These are phyloP conservation scores for Drosophila mettleri DNA, from an alignment of 2,888 invertebrate genomes.

Conservation along the genomic window DNA sequence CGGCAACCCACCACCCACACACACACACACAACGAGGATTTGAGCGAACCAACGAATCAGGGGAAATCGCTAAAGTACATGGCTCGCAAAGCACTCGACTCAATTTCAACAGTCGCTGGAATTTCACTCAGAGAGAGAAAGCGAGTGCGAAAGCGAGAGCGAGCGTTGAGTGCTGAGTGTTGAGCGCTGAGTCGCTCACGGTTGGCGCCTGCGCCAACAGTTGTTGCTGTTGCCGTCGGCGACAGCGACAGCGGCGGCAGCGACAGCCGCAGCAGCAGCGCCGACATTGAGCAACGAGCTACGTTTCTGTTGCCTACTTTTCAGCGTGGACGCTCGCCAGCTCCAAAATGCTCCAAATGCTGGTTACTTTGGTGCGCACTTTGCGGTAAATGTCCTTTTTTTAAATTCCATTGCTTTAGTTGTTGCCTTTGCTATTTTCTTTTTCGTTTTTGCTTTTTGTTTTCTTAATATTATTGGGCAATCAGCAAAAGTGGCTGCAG, in stretches of 20 bases:
- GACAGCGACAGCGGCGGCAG: slow-evolving; percentile 10
- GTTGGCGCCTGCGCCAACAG: slow-evolving; percentile 58
- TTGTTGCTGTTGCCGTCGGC: slow-evolving; percentile 27
- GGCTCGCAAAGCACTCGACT: slow-evolving; percentile 47
- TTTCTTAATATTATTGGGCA: slow-evolving; percentile 36
- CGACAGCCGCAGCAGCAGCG: slow-evolving; percentile 8
- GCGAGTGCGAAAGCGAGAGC: slow-evolving; percentile 26
- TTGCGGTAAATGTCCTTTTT: slow-evolving; percentile 45
- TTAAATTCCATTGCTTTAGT: slow-evolving; percentile 20
- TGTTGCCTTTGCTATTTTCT: slow-evolving; percentile 14
- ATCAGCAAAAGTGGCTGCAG: slow-evolving; percentile 31
- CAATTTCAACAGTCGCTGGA: slow-evolving; percentile 32
- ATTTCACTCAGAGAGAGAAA: slow-evolving; percentile 44
- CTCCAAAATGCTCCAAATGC: slow-evolving; percentile 29
- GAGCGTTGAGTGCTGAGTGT: slow-evolving; percentile 8
- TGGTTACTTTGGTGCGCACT: slow-evolving; percentile 39
- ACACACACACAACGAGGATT: slow-evolving; percentile 17
- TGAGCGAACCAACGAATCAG: slow-evolving; percentile 72
- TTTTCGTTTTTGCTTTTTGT: slow-evolving; percentile 12
- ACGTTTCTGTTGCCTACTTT: slow-evolving; percentile 67
- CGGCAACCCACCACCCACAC: slow-evolving; percentile 5
- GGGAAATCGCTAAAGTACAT: slow-evolving; percentile 70
- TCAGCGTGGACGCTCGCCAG: slow-evolving; percentile 43
- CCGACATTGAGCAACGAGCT: slow-evolving; percentile 21
- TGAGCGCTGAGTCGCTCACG: slow-evolving; percentile 16